Base-by-base conservation (phyloP, 2,797 vertebrate species). In the Falco berigora region DNA sequence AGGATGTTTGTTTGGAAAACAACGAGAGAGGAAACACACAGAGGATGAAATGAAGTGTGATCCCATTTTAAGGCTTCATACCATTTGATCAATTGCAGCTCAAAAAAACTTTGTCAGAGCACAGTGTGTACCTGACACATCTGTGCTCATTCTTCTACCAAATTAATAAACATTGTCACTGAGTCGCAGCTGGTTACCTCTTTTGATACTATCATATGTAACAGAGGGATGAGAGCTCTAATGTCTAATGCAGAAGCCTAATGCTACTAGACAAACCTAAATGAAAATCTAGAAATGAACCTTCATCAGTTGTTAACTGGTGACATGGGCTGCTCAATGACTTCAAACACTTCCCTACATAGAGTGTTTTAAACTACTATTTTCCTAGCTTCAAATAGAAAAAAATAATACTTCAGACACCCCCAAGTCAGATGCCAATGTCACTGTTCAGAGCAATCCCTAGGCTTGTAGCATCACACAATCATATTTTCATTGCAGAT, bases 401-500 rank as follows among this genome's bases (percentile, higher is more conserved):
- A 28, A 30, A 74, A 14, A 40, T 59, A 56, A 21, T 2, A 30
- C 63, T 67, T 58, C 71, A 80, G 36, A 34, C 13, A 7, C 14
- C 23, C 36, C 49, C 3, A 8, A 56, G 24, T 6, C n/a, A 78
- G 75, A 30, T 23, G 34, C 30, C 49, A 44, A 1, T 23, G 55
- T 9, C 28, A 11, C 8, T 63, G 46, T 10, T 76, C 21, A 42
- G 63, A 68, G 68, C 59, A 27, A 6, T 52, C 46, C 5, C 24
- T 25, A 32, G 12, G 17, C 50, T 53, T 61, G 59, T 6, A 27
- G 66, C n/a, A 24, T 12, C 24, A 5, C 36, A 5, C 9, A 4
- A 20, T 53, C 14, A 0, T 24, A 28, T 36, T 44, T 74, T 25
- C 32, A 53, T 4, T 0, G 1, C 50, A 2, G 49, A 25, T 21